phyloP scores from a whole-genome alignment of 2,113 vertebrate genomes.

The Apaloderma vittatum region DNA sequence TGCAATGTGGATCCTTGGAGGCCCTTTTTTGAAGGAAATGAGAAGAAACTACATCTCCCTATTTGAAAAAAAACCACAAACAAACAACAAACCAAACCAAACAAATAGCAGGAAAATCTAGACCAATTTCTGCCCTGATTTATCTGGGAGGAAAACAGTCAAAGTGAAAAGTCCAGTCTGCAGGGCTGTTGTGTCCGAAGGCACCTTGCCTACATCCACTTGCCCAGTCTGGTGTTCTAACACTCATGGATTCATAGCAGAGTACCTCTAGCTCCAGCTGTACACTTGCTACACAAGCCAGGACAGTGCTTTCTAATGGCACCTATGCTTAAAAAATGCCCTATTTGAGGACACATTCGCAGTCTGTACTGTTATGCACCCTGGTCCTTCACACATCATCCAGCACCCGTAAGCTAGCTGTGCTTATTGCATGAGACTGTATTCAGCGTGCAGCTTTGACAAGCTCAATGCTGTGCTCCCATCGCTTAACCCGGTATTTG shows the following conservation, averaged over 20 bases:
- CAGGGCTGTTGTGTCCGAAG: neutral
- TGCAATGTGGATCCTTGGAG: neutral
- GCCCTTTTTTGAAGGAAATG: neutral
- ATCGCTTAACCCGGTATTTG: neutral
- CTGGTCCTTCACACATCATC: neutral
- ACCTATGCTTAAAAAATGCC: neutral
- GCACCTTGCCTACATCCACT: neutral
- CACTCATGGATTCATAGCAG: neutral
- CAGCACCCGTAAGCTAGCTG: neutral
- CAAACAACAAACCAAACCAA: no score
- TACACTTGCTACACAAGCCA: neutral
- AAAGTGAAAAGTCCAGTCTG: neutral
- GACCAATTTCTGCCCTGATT: neutral
- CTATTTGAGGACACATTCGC: neutral
- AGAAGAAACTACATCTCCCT: neutral
- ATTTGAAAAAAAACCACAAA: neutral
- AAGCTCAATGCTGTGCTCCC: neutral
- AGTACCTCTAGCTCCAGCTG: neutral
- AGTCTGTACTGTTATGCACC: neutral
- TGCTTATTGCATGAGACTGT: neutral
- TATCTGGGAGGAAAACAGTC: neutral
- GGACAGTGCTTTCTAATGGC: neutral
- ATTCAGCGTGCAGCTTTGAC: neutral
- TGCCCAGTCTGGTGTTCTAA: neutral
- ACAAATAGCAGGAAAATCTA: neutral